Evolutionary conservation across 2,888 invertebrate genomes (phyloP).

Genomic region (Tromatobia lineatoria): DNA sequence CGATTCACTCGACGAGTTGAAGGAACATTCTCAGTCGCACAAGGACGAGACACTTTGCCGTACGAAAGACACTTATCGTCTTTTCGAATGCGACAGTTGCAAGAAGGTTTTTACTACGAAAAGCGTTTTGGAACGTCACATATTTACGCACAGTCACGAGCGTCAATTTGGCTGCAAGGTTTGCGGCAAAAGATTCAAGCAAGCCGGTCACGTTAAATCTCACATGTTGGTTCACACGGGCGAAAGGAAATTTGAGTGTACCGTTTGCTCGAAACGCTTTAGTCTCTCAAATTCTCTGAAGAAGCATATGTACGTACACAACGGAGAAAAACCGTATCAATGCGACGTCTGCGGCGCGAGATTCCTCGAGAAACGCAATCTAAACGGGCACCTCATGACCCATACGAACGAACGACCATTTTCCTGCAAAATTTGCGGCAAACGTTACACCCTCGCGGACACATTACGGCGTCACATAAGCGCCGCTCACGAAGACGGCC

Average conservation of each 20-base stretch:
- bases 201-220: conserved; percentile 85
- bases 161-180: conserved; percentile 85
- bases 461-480: conserved; percentile 80
- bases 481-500: conserved; percentile 79
- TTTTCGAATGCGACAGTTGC: conserved; percentile 85
- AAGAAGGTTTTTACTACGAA: conserved; percentile 86
- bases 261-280: conserved; percentile 86
- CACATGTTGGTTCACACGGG: conserved; percentile 87
- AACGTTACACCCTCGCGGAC: conserved; percentile 80
- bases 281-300: conserved; percentile 85
- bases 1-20: conserved; percentile 75
- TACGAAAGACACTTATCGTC: conserved; percentile 72
- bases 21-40: conserved; percentile 74
- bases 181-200: conserved; percentile 86
- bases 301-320: conserved; percentile 86
- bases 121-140: conserved; percentile 86
- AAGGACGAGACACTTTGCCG: conserved; percentile 64
- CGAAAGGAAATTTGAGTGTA: conserved; percentile 86
- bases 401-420: conserved; percentile 81
- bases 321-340: conserved; percentile 80
- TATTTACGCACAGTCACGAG: conserved; percentile 86
- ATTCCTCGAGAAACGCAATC: conserved; percentile 78
- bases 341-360: conserved; percentile 80
- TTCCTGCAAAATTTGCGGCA: conserved; percentile 80
- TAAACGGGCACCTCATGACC: conserved; percentile 79